Conservation (phyloP, 2,797 vertebrate genomes). For the Microchirus variegatus region DNA sequence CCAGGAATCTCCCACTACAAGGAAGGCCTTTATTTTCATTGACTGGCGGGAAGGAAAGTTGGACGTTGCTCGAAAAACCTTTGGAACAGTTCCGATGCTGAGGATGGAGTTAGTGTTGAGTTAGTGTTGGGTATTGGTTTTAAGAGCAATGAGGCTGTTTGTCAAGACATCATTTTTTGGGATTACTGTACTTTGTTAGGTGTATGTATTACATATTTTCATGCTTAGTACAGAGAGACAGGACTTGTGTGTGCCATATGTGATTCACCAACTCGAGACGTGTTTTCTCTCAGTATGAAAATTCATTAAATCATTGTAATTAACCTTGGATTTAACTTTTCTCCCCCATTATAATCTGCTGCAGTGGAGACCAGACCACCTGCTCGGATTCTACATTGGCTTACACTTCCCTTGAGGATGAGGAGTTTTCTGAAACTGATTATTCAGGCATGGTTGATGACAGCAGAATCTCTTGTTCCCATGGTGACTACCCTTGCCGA, state of each 20-base stretch:
- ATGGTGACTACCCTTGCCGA: conserved; percentile 91
- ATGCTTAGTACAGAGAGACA: conserved; percentile 13
- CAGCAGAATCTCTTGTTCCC: conserved; percentile 77
- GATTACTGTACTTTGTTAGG: conserved; percentile 54
- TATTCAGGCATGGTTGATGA: conserved; percentile 65
- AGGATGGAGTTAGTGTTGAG: conserved; percentile 58
- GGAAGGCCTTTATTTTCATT: conserved; percentile 76
- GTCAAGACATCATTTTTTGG: conserved; percentile 58
- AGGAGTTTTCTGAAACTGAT: conserved; percentile 62
- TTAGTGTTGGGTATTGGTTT: conserved; percentile 65
- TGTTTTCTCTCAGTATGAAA: conserved; percentile 26
- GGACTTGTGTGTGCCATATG: conserved; percentile 15
- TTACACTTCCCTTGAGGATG: conserved; percentile 54
- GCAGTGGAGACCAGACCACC: conserved; percentile 60
- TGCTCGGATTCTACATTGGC: conserved; percentile 52
- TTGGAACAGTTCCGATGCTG: conserved; percentile 56
- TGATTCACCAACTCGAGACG: conserved; percentile 14
- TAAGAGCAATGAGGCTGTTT: conserved; percentile 57
- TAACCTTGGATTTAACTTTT: conserved; percentile 60
- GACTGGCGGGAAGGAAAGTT: conserved; percentile 76
- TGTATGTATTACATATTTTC: conserved; percentile 61
- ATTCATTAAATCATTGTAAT: conserved; percentile 35
- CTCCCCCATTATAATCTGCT: conserved; percentile 48
- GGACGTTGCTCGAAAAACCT: conserved; percentile 59
- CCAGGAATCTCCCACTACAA: conserved; percentile 72